A percentile compares a stretch with the other conserved stretches of the same genome.
These are phyloP conservation scores for Macrophya alboannulata DNA, from an alignment of 2,888 invertebrate species.

Conservation along the genomic window DNA sequence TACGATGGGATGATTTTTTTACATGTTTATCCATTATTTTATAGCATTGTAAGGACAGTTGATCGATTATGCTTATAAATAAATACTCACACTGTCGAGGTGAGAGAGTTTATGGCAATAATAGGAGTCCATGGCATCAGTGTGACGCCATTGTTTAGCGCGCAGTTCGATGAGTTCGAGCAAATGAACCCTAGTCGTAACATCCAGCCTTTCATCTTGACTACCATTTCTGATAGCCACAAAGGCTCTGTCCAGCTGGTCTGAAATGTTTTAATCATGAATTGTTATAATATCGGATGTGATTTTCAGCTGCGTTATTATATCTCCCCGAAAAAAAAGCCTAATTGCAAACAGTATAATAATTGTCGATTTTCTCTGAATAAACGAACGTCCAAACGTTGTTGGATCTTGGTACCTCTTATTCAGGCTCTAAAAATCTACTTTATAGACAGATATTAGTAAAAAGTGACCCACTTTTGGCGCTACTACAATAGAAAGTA, in stretches of 20 bases:
- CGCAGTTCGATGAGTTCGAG: slow-evolving; percentile 96
- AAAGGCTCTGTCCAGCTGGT: slow-evolving; percentile 91
- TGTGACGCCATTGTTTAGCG: slow-evolving; percentile 95
- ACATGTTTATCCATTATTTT: too few relatives aligned
- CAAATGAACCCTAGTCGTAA: slow-evolving; percentile 92
- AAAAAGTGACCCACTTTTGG: slow-evolving; percentile 38
- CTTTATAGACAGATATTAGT: not conserved
- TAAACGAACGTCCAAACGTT: not conserved
- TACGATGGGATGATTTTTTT: too few relatives aligned
- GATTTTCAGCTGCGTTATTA: not conserved
- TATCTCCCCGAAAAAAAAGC: not conserved
- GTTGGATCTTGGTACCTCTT: not conserved
- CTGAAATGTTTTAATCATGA: slow-evolving; percentile 74
- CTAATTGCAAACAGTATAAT: not conserved
- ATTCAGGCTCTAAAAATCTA: not conserved
- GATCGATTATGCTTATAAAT: not conserved
- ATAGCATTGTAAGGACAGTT: not conserved
- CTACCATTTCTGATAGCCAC: slow-evolving; percentile 94
- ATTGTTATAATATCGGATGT: not conserved
- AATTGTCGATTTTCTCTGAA: not conserved
- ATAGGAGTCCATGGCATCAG: slow-evolving; percentile 92
- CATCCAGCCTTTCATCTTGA: slow-evolving; percentile 92
- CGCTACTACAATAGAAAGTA: slow-evolving; percentile 29
- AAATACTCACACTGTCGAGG: slow-evolving; percentile 77
- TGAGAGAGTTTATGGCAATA: slow-evolving; percentile 83